Conservation (phyloP, 1,140 invertebrate genomes). For the Aphaenogaster ashmeadi region DNA sequence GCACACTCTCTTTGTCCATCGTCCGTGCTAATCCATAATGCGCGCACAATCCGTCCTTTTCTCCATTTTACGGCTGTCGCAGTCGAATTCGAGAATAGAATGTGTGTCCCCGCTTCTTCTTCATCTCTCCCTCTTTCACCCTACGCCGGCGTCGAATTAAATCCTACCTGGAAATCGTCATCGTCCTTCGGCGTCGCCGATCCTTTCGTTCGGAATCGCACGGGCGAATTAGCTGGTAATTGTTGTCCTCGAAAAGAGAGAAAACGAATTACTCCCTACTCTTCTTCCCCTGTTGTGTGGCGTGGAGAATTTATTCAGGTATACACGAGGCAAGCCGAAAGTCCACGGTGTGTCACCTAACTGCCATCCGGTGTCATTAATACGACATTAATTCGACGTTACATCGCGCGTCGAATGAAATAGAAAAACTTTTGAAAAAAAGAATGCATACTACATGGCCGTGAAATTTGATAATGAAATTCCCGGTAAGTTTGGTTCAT, state of each 20-base stretch:
- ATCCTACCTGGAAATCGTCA: slow-evolving; percentile 56
- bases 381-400: slow-evolving; percentile 47
- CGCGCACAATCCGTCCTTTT: slow-evolving; percentile 54
- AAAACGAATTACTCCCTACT: slow-evolving; percentile 42
- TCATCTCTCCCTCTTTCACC: slow-evolving; percentile 27
- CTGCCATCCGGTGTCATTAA: slow-evolving; percentile 41
- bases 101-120: slow-evolving; percentile 34
- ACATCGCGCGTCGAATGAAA: neutral
- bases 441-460: neutral
- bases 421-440: neutral
- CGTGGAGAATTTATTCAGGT: slow-evolving; percentile 50
- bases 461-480: slow-evolving; percentile 6
- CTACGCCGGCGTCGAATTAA: slow-evolving; percentile 47
- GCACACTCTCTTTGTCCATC: slow-evolving; percentile 50
- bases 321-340: slow-evolving; percentile 13
- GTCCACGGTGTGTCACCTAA: slow-evolving; percentile 32
- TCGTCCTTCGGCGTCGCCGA: slow-evolving; percentile 50
- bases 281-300: neutral
- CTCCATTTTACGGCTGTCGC: slow-evolving; percentile 62
- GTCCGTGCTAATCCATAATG: slow-evolving; percentile 51
- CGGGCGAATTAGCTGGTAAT: slow-evolving; percentile 57
- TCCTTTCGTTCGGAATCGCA: slow-evolving; percentile 55
- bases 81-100: slow-evolving; percentile 62
- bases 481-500: neutral
- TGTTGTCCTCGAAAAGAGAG: slow-evolving; percentile 55